These are phyloP conservation scores for Macrosteles quadrilineatus DNA, from an alignment of 1,140 invertebrate species.

Conservation along the genomic window DNA sequence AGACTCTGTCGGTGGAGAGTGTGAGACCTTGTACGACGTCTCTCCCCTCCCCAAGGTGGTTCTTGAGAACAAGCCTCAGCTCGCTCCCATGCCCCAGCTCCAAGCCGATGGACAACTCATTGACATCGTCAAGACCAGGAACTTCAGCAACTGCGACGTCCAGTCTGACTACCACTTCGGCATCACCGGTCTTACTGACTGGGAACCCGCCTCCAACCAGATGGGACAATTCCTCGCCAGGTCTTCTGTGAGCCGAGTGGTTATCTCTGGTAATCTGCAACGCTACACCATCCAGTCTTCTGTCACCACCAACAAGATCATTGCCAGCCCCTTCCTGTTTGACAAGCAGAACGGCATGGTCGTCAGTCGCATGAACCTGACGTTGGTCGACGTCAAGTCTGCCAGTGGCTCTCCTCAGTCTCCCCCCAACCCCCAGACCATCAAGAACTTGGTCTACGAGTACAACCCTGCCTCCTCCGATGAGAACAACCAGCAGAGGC, in stretches of 20 bases:
- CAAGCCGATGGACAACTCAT: constrained; percentile 55
- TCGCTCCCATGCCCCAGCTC: constrained; percentile 53
- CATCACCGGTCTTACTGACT: constrained; percentile 54
- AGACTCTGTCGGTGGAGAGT: constrained; percentile 64
- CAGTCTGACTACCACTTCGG: constrained; percentile 61
- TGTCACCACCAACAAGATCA: constrained; percentile 59
- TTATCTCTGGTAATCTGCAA: constrained; percentile 56
- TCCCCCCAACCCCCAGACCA: constrained; percentile 47
- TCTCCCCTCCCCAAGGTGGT: constrained; percentile 56
- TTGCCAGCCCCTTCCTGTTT: constrained; percentile 55
- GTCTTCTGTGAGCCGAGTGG: constrained; percentile 56
- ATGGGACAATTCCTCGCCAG: constrained; percentile 59
- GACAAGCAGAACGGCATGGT: constrained; percentile 59
- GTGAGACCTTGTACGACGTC: constrained; percentile 66
- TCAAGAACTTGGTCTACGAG: constrained; percentile 59
- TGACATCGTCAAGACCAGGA: constrained; percentile 65
- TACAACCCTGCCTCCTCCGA: constrained; percentile 45
- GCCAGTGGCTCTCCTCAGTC: constrained; percentile 32
- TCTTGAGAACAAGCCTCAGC: constrained; percentile 51
- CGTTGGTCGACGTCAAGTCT: constrained; percentile 50
- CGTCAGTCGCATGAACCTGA: constrained; percentile 59
- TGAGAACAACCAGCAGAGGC: constrained; percentile 18
- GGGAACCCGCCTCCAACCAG: constrained; percentile 56
- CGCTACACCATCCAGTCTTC: constrained; percentile 62
- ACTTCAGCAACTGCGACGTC: constrained; percentile 63